phyloP scores from a whole-genome alignment of 2,113 vertebrate species.

The Corvus hawaiiensis region DNA sequence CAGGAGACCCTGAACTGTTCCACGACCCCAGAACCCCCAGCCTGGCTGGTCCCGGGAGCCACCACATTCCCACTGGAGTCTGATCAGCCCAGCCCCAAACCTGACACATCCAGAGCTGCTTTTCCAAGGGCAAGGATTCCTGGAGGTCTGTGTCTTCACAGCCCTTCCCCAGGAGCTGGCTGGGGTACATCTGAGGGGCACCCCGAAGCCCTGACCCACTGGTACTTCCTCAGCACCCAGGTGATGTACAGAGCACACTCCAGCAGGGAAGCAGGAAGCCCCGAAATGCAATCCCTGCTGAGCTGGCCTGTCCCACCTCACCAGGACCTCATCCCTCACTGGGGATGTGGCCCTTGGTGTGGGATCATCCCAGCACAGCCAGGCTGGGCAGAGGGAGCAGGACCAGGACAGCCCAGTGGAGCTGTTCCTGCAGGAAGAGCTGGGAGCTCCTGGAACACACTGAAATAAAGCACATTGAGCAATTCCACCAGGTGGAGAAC shows the following conservation, averaged over 20 bases:
- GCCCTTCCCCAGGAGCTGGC: neutral
- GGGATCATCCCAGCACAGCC: neutral
- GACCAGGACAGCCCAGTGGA: rapidly evolving
- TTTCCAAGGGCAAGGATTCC: rapidly evolving
- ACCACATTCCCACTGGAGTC: neutral
- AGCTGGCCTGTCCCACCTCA: neutral
- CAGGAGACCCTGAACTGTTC: neutral
- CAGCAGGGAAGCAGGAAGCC: neutral
- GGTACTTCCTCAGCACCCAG: neutral
- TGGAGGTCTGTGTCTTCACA: neutral
- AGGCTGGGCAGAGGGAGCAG: neutral
- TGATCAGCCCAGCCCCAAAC: neutral
- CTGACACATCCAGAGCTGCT: neutral
- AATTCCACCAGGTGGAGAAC: constrained; percentile 40
- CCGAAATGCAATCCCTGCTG: neutral
- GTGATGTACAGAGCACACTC: neutral
- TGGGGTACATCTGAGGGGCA: neutral
- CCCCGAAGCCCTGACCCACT: neutral
- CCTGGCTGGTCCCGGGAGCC: neutral
- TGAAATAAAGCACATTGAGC: neutral
- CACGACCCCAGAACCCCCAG: rapidly evolving
- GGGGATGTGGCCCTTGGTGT: neutral
- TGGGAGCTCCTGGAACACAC: neutral
- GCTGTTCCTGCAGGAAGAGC: neutral
- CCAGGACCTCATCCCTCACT: neutral